Evolutionary conservation across 2,113 vertebrate genomes (phyloP).

Genomic region (Sphyrna mokarran): DNA sequence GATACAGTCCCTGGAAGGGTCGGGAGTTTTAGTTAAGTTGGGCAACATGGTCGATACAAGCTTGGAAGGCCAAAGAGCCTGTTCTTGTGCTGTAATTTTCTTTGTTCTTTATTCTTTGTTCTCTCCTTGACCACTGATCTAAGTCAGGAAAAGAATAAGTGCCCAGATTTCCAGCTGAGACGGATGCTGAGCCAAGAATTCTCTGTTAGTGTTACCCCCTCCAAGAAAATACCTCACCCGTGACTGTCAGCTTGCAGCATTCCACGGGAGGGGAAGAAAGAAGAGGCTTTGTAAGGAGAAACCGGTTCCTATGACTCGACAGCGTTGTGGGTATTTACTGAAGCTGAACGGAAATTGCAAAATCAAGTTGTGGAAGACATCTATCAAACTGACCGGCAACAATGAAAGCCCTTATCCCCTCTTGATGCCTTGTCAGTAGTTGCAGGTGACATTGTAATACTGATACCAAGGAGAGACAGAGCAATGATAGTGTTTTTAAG

Average conservation of each 20-base stretch:
- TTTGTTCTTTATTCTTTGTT: too few relatives aligned
- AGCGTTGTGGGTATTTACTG: neutral
- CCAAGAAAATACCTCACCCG: neutral
- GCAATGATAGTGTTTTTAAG: conserved; percentile 47
- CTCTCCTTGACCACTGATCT: too few relatives aligned
- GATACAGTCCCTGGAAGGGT: too few relatives aligned
- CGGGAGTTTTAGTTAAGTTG: too few relatives aligned
- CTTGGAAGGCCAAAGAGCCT: too few relatives aligned
- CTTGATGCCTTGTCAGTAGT: conserved; percentile 22
- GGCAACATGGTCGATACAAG: too few relatives aligned
- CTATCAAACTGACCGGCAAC: neutral
- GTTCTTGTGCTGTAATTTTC: too few relatives aligned
- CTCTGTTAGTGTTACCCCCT: neutral
- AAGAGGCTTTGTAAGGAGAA: neutral
- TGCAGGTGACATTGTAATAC: conserved; percentile 41
- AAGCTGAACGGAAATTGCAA: neutral
- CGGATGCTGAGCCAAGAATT: neutral
- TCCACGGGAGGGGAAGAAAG: neutral
- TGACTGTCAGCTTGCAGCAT: neutral
- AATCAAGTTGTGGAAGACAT: neutral
- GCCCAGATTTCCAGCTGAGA: neutral
- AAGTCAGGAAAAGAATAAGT: neutral
- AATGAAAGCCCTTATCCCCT: neutral
- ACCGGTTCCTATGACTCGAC: neutral
- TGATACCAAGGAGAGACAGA: conserved; percentile 46